Conservation (phyloP, 2,888 invertebrate genomes). For the Drosophila sordidula region DNA sequence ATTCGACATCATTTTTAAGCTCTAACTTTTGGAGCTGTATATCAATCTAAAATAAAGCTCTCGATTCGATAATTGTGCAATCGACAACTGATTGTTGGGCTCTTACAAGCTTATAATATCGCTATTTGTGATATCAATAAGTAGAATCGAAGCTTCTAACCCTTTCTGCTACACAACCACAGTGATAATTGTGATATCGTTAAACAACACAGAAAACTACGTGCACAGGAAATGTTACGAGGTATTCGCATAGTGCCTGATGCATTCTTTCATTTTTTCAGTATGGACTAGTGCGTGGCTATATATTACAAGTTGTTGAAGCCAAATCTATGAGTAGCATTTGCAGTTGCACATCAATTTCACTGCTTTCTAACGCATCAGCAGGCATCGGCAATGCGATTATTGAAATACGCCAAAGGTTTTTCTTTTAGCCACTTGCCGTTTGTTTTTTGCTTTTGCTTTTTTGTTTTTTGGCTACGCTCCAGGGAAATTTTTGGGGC, state of each 20-base stretch:
- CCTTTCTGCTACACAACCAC: no score
- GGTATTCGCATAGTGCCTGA: constrained; percentile 27
- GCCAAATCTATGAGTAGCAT: constrained; percentile 48
- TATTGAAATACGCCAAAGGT: constrained; percentile 77
- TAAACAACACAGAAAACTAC: not conserved
- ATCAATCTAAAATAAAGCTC: no score
- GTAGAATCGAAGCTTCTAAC: no score
- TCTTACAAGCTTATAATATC: no score
- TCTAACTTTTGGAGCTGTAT: no score
- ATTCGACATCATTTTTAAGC: no score
- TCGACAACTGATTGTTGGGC: no score
- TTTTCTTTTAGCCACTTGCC: constrained; percentile 54
- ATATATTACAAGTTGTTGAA: constrained; percentile 61
- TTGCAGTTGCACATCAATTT: constrained; percentile 61
- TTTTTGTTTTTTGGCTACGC: constrained; percentile 27
- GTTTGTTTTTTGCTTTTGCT: constrained; percentile 5
- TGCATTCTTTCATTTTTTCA: constrained; percentile 24
- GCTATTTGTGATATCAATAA: no score
- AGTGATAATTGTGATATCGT: no score
- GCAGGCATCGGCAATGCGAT: constrained; percentile 51
- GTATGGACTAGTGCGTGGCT: constrained; percentile 47
- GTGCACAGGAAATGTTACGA: not conserved
- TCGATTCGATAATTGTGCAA: not conserved
- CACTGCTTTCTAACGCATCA: constrained; percentile 75
- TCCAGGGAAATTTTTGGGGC: constrained; percentile 42